Evolutionary conservation across 2,113 vertebrate species (phyloP), one percentile per base, ranked within the genome.

Genomic region (Trogon surrucura): DNA sequence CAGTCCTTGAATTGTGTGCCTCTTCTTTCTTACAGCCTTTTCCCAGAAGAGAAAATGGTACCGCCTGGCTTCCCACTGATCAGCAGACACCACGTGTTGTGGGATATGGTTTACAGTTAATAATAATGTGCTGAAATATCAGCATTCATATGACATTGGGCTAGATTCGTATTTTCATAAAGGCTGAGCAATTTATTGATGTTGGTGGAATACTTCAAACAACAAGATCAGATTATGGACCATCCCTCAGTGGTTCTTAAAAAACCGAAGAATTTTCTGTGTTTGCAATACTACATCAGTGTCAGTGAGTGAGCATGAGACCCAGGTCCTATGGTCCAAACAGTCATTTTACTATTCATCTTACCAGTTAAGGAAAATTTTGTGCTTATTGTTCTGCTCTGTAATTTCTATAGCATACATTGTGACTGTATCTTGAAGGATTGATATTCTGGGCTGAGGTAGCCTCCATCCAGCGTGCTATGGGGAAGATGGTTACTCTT

Each of bases 141-240:
- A 2, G n/a, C 58, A 70, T 82, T 56, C 6, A 0, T 56, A 60
- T 0, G 0, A 32, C 14, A 14, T 27, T 34, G 70, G 61, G 48
- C 22, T 73, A 44, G 18, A 69, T 69, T 82, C 53, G 53, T 26
- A 69, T 75, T 65, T 91, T 80, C 30, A 26, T 34, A 53, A 48
- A 54, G 14, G 11, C 45, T 85, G 56, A 66, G 11, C 66, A 82
- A 69, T 77, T 56, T 67, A 16, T n/a, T 64, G 50, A 82, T 3
- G 2, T 23, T 83, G 36, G 62, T 70, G 47, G 62, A 82, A 77
- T 77, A 85, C 10, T 50, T 80, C 11, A 53, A 79, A 65, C 5
- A 73, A 14, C 45, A 69, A 66, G 25, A 61, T 65, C 53, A 82
- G 30, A 48, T 11, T 61, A 19, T 36, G 17, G 26, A 32, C 19